phyloP scores from a whole-genome alignment of 2,797 vertebrate genomes.

The Coreius guichenoti region DNA sequence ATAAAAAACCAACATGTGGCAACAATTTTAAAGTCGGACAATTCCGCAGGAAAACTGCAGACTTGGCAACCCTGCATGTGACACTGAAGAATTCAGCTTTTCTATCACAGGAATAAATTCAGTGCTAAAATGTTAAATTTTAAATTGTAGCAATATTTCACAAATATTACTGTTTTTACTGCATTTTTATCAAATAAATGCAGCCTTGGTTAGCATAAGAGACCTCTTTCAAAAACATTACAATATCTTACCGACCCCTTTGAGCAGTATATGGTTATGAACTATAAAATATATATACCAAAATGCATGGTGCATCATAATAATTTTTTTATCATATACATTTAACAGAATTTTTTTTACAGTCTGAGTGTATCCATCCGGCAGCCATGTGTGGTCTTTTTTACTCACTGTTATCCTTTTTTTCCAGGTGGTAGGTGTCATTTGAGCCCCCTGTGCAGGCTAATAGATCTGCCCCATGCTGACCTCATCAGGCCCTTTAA shows the following conservation, averaged over 20 bases:
- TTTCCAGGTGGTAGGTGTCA: not conserved
- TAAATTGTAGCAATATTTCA: not conserved
- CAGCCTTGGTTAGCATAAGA: not conserved
- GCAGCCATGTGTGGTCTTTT: not conserved
- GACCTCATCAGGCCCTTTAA: conserved; percentile 50
- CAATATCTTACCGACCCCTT: not conserved
- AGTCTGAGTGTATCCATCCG: not conserved
- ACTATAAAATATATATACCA: not conserved
- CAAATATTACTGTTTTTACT: not conserved
- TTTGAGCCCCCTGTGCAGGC: conserved; percentile 3
- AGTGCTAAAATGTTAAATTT: not conserved
- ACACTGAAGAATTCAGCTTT: not conserved
- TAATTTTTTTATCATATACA: not conserved
- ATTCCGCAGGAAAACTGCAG: too few species aligned
- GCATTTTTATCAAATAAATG: not conserved
- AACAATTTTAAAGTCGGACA: too few species aligned
- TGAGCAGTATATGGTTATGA: not conserved
- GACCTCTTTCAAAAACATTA: not conserved
- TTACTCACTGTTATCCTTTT: not conserved
- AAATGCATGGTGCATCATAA: not conserved
- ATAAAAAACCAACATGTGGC: too few species aligned
- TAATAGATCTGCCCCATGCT: conserved; percentile 10
- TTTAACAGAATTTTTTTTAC: not conserved
- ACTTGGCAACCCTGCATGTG: not conserved
- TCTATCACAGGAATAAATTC: not conserved